These are phyloP conservation scores for Kryphioiulus occultus DNA, from an alignment of 2,888 invertebrate genomes.

Conservation along the genomic window DNA sequence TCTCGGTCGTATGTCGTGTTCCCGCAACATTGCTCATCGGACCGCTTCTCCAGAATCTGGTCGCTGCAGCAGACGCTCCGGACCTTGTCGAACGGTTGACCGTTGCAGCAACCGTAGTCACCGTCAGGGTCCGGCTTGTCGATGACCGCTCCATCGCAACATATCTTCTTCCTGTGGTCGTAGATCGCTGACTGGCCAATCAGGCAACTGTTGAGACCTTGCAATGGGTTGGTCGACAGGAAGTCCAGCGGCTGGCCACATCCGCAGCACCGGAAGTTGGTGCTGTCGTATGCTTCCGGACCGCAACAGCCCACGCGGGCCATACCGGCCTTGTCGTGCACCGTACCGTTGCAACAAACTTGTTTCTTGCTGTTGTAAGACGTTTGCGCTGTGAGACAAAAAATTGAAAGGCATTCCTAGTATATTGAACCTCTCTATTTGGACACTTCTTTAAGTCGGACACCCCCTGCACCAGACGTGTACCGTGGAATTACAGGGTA, in stretches of 20 bases:
- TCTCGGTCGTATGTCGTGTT: background rate
- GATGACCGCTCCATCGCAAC: background rate
- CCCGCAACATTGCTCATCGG: background rate
- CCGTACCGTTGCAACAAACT: slow-evolving; percentile 46
- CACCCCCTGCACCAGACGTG: too few relatives aligned
- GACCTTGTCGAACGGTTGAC: background rate
- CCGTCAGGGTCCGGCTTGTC: background rate
- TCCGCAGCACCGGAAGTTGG: background rate
- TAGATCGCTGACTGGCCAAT: background rate
- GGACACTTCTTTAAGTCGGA: too few relatives aligned
- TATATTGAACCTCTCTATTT: too few relatives aligned
- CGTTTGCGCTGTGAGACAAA: background rate
- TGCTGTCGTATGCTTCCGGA: background rate
- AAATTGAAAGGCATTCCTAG: background rate
- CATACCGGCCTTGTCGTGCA: background rate
- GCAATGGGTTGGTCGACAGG: background rate
- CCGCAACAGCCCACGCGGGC: background rate
- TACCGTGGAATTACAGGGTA: too few relatives aligned
- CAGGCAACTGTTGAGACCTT: background rate
- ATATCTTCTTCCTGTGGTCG: background rate
- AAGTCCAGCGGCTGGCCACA: background rate
- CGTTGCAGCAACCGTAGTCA: background rate
- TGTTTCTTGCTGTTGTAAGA: slow-evolving; percentile 37
- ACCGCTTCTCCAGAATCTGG: background rate
- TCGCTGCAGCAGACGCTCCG: background rate